Percentiles rank a stretch among this genome's conserved stretches.
These are phyloP conservation scores for Misgurnus mizolepis DNA, from an alignment of 2,113 vertebrate species.

Conservation along the genomic window DNA sequence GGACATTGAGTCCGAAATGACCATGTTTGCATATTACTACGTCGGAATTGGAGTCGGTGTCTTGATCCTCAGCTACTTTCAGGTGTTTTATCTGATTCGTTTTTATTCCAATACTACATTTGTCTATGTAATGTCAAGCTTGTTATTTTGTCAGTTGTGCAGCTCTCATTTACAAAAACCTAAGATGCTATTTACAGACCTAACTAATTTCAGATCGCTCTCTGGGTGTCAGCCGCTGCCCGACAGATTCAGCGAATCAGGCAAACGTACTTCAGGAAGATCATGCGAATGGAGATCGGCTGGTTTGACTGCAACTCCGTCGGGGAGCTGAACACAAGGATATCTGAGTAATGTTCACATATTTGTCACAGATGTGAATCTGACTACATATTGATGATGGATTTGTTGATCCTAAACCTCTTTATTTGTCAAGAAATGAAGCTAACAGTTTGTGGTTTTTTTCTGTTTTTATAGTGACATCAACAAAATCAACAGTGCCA, in stretches of 20 bases:
- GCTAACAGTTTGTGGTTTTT: slow-evolving; percentile 2
- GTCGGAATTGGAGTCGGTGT: slow-evolving; percentile 71
- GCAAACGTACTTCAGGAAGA: slow-evolving; percentile 73
- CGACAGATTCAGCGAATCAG: slow-evolving; percentile 71
- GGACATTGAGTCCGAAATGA: slow-evolving; percentile 75
- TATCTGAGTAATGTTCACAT: slow-evolving; percentile 73
- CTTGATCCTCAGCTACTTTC: slow-evolving; percentile 74
- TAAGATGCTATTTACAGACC: background rate
- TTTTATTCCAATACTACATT: background rate
- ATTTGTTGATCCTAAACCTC: background rate
- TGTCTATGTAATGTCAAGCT: too few relatives aligned
- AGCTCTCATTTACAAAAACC: too few relatives aligned
- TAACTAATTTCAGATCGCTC: slow-evolving; percentile 61
- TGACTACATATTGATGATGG: background rate
- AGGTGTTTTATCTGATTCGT: slow-evolving; percentile 63
- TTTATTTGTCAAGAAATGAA: background rate
- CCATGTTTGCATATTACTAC: slow-evolving; percentile 77
- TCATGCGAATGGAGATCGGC: slow-evolving; percentile 79
- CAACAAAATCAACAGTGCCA: slow-evolving; percentile 77
- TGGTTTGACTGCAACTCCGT: slow-evolving; percentile 80
- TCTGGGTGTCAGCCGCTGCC: slow-evolving; percentile 73
- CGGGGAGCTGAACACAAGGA: slow-evolving; percentile 78
- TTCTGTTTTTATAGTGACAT: slow-evolving; percentile 67
- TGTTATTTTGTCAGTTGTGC: too few relatives aligned
- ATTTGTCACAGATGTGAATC: background rate